phyloP scores from a whole-genome alignment of 2,888 invertebrate genomes.

The Harmothoe impar region DNA sequence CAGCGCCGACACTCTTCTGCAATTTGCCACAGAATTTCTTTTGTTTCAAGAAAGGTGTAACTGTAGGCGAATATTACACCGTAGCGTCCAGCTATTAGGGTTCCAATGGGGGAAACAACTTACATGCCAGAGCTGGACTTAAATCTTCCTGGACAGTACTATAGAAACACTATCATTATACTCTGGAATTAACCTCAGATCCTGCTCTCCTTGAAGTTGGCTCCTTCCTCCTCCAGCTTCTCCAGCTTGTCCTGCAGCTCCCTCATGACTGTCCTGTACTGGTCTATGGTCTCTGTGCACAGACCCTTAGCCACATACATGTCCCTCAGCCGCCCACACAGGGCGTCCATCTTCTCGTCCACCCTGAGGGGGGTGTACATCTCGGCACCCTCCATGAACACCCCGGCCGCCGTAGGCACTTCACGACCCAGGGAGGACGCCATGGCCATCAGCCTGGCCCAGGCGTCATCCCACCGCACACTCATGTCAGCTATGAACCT shows the following conservation, averaged over 20 bases:
- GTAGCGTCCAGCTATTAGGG: too few relatives aligned
- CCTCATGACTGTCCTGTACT: slow-evolving; percentile 65
- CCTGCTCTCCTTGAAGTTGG: slow-evolving; percentile 54
- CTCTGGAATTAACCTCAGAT: slow-evolving; percentile 33
- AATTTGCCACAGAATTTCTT: too few relatives aligned
- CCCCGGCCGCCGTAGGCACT: slow-evolving; percentile 65
- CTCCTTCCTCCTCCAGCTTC: slow-evolving; percentile 62
- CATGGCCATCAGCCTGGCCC: slow-evolving; percentile 70
- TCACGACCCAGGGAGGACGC: slow-evolving; percentile 70
- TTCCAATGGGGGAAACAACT: too few relatives aligned
- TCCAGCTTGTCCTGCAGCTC: slow-evolving; percentile 68
- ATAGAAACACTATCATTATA: too few relatives aligned
- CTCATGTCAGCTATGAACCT: slow-evolving; percentile 67
- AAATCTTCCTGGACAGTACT: too few relatives aligned
- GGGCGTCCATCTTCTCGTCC: slow-evolving; percentile 63
- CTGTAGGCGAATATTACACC: too few relatives aligned
- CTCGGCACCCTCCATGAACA: slow-evolving; percentile 68
- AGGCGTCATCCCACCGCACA: slow-evolving; percentile 72
- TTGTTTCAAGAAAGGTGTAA: too few relatives aligned
- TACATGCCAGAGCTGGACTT: too few relatives aligned
- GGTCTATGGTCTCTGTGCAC: slow-evolving; percentile 65
- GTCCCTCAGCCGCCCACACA: slow-evolving; percentile 67
- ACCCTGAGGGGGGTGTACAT: slow-evolving; percentile 66
- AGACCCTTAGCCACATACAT: slow-evolving; percentile 68
- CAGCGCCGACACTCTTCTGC: too few relatives aligned